Conservation (phyloP, 2,113 vertebrate species). For the Typhlomys cinereus region DNA sequence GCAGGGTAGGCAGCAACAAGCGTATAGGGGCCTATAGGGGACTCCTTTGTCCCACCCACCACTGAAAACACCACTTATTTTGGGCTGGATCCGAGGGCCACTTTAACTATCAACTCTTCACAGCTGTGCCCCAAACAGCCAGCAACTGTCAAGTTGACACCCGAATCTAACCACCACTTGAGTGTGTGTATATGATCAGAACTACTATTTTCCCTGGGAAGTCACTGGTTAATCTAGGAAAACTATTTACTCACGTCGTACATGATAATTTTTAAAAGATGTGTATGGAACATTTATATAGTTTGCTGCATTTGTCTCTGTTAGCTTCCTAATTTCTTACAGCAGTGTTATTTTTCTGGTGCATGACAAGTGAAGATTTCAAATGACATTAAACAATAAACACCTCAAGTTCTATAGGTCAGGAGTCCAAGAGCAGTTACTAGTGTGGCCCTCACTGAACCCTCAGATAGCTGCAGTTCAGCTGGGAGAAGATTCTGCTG, state of each 20-base stretch:
- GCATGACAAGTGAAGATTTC: not conserved
- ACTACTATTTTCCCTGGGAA: conserved; percentile 16
- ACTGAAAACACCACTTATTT: no score
- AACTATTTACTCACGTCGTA: not conserved
- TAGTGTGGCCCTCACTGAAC: not conserved
- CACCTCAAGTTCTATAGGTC: not conserved
- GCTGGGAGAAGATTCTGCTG: not conserved
- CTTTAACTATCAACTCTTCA: no score
- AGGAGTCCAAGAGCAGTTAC: conserved; percentile 32
- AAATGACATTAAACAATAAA: not conserved
- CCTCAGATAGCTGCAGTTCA: not conserved
- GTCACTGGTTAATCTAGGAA: not conserved
- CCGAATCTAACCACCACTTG: no score
- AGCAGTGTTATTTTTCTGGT: not conserved
- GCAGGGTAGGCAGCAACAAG: no score
- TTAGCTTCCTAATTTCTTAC: conserved; percentile 6
- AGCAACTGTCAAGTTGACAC: no score
- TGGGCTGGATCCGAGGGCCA: no score
- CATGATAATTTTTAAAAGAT: not conserved
- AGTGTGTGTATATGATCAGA: not conserved
- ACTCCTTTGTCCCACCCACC: no score
- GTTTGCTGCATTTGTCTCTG: conserved; percentile 8
- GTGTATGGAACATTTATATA: not conserved
- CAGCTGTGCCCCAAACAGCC: no score
- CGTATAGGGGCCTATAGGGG: no score